phyloP scores from a whole-genome alignment of 2,888 invertebrate species.

The Lasius fuliginosus region DNA sequence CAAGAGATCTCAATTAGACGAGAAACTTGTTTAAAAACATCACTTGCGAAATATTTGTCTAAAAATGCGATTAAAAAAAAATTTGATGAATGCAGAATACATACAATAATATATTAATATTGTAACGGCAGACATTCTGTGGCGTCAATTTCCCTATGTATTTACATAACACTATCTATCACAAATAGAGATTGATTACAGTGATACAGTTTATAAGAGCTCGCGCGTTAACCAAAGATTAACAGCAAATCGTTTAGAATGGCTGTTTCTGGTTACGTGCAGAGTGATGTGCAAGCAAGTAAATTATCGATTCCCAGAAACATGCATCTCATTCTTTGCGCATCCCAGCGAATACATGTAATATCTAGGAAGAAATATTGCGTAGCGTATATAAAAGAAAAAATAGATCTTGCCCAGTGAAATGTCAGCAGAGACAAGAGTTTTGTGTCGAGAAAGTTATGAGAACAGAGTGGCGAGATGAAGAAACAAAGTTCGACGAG shows the following conservation, averaged over 20 bases:
- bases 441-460: not conserved
- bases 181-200: not conserved
- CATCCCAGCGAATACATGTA: slow-evolving; percentile 36
- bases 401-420: not conserved
- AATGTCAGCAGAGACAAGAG: not conserved
- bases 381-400: not conserved
- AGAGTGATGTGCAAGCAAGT: slow-evolving; percentile 38
- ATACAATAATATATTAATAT: slow-evolving; percentile 19
- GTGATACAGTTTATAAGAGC: not conserved
- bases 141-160: slow-evolving; percentile 2
- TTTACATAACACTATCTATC: slow-evolving; percentile 1
- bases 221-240: not conserved
- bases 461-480: not conserved
- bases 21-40: slow-evolving; percentile 18
- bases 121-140: not conserved
- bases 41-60: slow-evolving; percentile 12
- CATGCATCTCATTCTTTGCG: slow-evolving; percentile 37
- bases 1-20: not conserved
- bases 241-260: slow-evolving; percentile 1
- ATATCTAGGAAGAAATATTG: slow-evolving; percentile 16
- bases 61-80: slow-evolving; percentile 4
- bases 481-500: not conserved
- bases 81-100: slow-evolving; percentile 1
- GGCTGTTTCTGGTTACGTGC: slow-evolving; percentile 32
- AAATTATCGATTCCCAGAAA: slow-evolving; percentile 30